Evolutionary conservation across 2,888 invertebrate genomes (phyloP).

Genomic region (Antheraea assamensis): DNA sequence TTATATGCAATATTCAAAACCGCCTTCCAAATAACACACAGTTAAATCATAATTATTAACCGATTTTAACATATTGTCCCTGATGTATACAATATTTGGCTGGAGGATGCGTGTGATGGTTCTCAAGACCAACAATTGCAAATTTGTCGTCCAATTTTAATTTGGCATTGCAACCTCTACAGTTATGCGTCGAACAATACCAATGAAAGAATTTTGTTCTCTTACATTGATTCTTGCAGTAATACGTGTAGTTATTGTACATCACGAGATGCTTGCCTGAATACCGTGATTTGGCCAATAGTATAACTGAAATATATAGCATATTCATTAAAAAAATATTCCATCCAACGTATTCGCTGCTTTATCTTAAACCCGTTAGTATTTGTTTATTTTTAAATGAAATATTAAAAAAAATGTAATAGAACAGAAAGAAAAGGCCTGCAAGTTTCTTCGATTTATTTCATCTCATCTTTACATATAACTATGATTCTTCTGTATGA

Average conservation of each 20-base stretch:
- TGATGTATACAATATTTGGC: slow-evolving; percentile 61
- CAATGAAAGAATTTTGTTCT: slow-evolving; percentile 61
- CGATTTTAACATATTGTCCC: slow-evolving; percentile 58
- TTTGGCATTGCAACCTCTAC: slow-evolving; percentile 67
- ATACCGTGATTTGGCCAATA: slow-evolving; percentile 65
- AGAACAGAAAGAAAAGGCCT: neutral
- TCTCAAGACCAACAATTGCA: slow-evolving; percentile 51
- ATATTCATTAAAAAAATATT: neutral
- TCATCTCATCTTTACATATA: neutral
- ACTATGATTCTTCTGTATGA: too few species aligned
- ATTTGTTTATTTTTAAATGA: neutral
- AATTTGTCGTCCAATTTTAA: slow-evolving; percentile 61
- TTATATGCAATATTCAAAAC: neutral
- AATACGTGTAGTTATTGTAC: slow-evolving; percentile 68
- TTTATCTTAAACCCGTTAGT: neutral
- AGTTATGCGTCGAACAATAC: slow-evolving; percentile 73
- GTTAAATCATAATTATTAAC: neutral
- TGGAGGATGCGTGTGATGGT: slow-evolving; percentile 62
- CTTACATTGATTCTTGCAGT: slow-evolving; percentile 67
- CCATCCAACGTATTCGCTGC: neutral
- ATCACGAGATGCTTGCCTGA: slow-evolving; percentile 65
- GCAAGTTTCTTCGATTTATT: neutral
- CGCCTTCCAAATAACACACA: slow-evolving; percentile 19
- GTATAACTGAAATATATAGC: slow-evolving; percentile 50
- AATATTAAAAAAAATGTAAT: neutral